A percentile compares a stretch with the other conserved stretches of the same genome.
phyloP scores from a whole-genome alignment of 2,797 vertebrate genomes.

The Eidolon dupreanum region DNA sequence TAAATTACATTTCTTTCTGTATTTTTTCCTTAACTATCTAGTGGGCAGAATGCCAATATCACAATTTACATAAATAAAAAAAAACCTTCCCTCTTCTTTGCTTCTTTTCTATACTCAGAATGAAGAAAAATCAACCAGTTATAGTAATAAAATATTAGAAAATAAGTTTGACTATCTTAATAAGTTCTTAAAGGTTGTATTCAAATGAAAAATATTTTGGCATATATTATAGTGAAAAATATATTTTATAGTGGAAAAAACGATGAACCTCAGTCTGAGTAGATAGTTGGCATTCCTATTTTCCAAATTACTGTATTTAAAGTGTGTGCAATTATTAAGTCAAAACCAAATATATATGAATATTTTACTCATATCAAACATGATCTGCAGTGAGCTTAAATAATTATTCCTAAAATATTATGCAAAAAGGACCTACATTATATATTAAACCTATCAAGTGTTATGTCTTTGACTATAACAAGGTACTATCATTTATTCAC shows the following conservation, averaged over 20 bases:
- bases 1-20: slow-evolving; percentile 19
- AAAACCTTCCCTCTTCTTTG: not conserved
- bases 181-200: not conserved
- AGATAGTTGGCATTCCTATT: not conserved
- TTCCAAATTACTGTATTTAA: slow-evolving; percentile 55
- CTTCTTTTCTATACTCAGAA: not conserved
- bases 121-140: not conserved
- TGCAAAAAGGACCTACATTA: slow-evolving; percentile 27
- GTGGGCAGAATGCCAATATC: not conserved
- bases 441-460: slow-evolving; percentile 43
- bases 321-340: slow-evolving; percentile 45
- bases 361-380: slow-evolving; percentile 61
- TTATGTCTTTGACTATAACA: slow-evolving; percentile 31
- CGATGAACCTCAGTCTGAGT: not conserved
- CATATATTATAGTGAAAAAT: not conserved
- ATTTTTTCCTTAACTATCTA: slow-evolving; percentile 7
- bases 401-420: slow-evolving; percentile 34
- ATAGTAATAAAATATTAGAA: not conserved
- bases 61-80: slow-evolving; percentile 39
- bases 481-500: not conserved
- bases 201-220: not conserved
- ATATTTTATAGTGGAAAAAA: not conserved
- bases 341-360: slow-evolving; percentile 37
- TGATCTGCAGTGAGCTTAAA: slow-evolving; percentile 2
- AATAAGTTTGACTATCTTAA: not conserved